Conservation (phyloP, 2,888 invertebrate genomes). For the Apoda limacodes region DNA sequence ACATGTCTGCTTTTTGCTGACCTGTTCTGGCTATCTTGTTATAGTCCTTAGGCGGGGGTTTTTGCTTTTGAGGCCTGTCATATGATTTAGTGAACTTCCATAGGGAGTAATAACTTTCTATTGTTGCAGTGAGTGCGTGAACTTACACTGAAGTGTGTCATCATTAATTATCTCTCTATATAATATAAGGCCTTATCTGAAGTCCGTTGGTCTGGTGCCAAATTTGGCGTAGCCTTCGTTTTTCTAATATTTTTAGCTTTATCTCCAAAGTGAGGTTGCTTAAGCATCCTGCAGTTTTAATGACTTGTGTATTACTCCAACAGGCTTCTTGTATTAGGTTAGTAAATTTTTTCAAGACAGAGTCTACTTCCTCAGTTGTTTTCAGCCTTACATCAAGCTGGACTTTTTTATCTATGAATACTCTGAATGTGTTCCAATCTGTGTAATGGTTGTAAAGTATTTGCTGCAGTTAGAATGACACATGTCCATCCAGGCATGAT, state of each 20-base stretch:
- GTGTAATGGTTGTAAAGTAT: slow-evolving; percentile 13
- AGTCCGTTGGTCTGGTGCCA: slow-evolving; percentile 17
- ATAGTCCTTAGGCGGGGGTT: not conserved
- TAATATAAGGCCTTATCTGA: slow-evolving; percentile 7
- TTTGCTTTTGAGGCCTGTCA: not conserved
- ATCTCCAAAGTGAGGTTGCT: slow-evolving; percentile 1
- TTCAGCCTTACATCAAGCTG: slow-evolving; percentile 13
- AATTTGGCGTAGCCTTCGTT: slow-evolving; percentile 13
- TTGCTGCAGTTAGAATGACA: not conserved
- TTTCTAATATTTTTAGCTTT: slow-evolving; percentile 11
- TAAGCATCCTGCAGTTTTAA: not conserved
- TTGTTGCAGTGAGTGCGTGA: slow-evolving; percentile 2
- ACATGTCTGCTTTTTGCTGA: slow-evolving; percentile 9
- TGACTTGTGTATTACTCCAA: slow-evolving; percentile 9
- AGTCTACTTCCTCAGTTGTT: slow-evolving; percentile 9
- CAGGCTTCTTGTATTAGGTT: slow-evolving; percentile 6
- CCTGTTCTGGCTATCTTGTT: slow-evolving; percentile 9
- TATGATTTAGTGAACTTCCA: too few species aligned
- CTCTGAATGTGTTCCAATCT: slow-evolving; percentile 16
- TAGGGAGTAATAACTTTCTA: too few species aligned
- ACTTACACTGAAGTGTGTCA: not conserved
- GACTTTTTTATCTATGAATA: slow-evolving; percentile 6
- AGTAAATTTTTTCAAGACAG: slow-evolving; percentile 1
- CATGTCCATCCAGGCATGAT: slow-evolving; percentile 15
- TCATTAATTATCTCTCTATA: slow-evolving; percentile 7